These are phyloP conservation scores for Nanorana parkeri DNA, from an alignment of 2,113 vertebrate genomes.

Conservation along the genomic window DNA sequence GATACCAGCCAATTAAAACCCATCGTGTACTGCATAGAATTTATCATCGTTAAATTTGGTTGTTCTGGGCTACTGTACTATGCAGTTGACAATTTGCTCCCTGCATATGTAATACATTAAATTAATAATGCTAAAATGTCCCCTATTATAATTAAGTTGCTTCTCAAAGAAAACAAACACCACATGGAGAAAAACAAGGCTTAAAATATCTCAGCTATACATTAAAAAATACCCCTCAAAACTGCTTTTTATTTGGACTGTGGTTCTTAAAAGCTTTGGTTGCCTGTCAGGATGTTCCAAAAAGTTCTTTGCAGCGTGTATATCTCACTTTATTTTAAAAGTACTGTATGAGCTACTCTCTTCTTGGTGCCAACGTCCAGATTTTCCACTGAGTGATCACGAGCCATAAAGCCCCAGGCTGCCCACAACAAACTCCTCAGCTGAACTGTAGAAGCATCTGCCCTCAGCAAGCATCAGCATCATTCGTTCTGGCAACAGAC, in stretches of 20 bases:
- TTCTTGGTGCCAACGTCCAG: constrained; percentile 13
- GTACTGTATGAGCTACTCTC: background rate
- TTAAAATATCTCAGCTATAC: too few relatives aligned
- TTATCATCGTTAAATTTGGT: too few relatives aligned
- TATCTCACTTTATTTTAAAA: background rate
- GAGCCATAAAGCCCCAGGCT: constrained; percentile 35
- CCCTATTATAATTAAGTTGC: too few relatives aligned
- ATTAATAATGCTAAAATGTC: too few relatives aligned
- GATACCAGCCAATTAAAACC: too few relatives aligned
- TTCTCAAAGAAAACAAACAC: too few relatives aligned
- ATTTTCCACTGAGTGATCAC: constrained; percentile 42
- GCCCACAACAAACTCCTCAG: constrained; percentile 16
- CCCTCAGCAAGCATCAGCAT: constrained; percentile 12
- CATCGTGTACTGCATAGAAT: too few relatives aligned
- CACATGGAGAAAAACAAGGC: too few relatives aligned
- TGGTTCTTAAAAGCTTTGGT: background rate
- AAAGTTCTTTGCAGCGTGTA: background rate
- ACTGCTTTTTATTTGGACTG: background rate
- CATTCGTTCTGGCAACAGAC: background rate
- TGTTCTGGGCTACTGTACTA: too few relatives aligned
- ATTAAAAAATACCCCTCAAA: too few relatives aligned
- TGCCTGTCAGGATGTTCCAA: background rate
- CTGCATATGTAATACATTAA: background rate
- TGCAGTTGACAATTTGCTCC: background rate
- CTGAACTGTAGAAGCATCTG: constrained; percentile 26